phyloP scores from a whole-genome alignment of 2,113 vertebrate species.

The Hydrochoerus hydrochaeris region DNA sequence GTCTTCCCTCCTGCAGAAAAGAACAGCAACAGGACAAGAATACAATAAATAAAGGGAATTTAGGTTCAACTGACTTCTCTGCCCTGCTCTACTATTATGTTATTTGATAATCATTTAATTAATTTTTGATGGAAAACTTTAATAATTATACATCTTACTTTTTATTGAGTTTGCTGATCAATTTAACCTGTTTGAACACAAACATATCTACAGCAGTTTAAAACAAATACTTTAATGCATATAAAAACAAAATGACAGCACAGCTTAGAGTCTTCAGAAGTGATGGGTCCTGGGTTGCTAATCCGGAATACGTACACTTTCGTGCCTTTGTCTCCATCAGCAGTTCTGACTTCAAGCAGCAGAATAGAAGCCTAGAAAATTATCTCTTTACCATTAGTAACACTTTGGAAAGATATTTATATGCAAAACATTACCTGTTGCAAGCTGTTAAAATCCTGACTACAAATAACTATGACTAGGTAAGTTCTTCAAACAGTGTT shows the following conservation, averaged over 20 bases:
- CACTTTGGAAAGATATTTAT: constrained; percentile 99
- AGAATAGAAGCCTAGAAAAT: constrained; percentile 99
- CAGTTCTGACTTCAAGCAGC: constrained; percentile 99
- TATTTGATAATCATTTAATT: constrained; percentile 88
- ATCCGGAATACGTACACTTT: constrained; percentile 99
- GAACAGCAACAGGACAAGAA: constrained; percentile 97
- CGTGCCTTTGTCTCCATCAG: constrained; percentile 99
- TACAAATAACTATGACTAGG: constrained; percentile 86
- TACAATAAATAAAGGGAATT: constrained; percentile 86
- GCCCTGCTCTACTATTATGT: constrained; percentile 88
- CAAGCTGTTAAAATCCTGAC: constrained; percentile 89
- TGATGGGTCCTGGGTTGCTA: constrained; percentile 99
- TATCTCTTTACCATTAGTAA: constrained; percentile 99
- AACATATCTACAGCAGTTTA: constrained; percentile 91
- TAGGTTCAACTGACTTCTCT: constrained; percentile 82
- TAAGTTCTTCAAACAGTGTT: constrained; percentile 81
- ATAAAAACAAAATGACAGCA: constrained; percentile 94
- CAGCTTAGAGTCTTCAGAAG: constrained; percentile 97
- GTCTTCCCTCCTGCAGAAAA: constrained; percentile 99
- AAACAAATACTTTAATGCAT: constrained; percentile 92
- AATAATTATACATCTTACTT: constrained; percentile 90
- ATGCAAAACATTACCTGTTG: constrained; percentile 93
- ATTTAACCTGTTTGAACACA: constrained; percentile 94
- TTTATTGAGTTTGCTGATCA: constrained; percentile 91
- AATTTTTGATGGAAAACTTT: constrained; percentile 87